These are phyloP conservation scores for Philaethria dido DNA, from an alignment of 2,888 invertebrate species.

Conservation along the genomic window DNA sequence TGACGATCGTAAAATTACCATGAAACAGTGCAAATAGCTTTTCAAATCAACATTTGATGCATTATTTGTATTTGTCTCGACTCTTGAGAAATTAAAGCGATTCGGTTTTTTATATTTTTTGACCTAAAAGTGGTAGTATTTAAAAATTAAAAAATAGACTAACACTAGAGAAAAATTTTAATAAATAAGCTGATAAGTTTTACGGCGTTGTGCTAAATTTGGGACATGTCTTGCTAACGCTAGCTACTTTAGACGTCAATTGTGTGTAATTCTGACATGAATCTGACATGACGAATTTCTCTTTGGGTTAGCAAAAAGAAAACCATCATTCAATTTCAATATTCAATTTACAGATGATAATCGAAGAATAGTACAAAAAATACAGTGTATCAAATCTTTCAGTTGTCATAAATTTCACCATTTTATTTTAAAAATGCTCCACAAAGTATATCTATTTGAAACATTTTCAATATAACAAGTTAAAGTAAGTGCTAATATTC, in stretches of 20 bases:
- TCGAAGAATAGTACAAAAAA: too few species aligned
- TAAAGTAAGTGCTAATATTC: constrained; percentile 9
- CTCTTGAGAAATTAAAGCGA: background rate
- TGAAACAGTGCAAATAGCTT: constrained; percentile 62
- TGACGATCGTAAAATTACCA: constrained; percentile 66
- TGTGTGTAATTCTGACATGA: background rate
- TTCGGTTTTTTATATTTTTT: background rate
- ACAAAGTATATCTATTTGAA: background rate
- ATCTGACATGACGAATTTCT: background rate
- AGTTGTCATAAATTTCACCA: background rate
- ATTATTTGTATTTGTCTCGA: constrained; percentile 40
- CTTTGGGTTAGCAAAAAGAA: too few species aligned
- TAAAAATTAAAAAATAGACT: too few species aligned
- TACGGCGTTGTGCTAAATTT: too few species aligned
- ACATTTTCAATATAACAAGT: constrained; percentile 45
- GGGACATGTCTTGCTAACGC: too few species aligned
- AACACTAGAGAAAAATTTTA: too few species aligned
- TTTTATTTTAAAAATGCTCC: background rate
- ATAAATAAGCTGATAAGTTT: too few species aligned
- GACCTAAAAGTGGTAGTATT: too few species aligned
- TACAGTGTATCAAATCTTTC: too few species aligned
- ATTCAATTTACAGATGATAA: too few species aligned
- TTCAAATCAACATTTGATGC: constrained; percentile 58
- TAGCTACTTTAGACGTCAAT: background rate
- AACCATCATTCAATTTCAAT: too few species aligned